Evolutionary conservation across 1,140 invertebrate genomes (phyloP).

Genomic region (Chironomus striatipennis): DNA sequence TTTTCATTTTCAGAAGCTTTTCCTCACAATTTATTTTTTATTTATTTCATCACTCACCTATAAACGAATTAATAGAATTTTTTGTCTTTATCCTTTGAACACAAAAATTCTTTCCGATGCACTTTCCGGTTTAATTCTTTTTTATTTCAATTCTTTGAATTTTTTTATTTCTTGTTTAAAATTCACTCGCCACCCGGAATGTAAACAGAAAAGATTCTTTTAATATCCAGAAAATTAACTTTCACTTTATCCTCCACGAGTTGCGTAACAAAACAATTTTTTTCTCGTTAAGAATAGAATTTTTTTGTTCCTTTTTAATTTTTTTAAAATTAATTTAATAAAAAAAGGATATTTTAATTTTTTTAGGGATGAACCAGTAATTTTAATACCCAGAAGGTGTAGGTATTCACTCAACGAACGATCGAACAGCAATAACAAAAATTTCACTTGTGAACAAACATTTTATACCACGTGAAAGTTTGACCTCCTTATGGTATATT

Average conservation of each 20-base stretch:
- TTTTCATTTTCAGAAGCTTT: neutral
- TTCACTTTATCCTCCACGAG: neutral
- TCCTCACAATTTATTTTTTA: neutral
- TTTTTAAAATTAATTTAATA: neutral
- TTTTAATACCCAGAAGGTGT: neutral
- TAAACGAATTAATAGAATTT: neutral
- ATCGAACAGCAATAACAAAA: neutral
- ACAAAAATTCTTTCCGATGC: neutral
- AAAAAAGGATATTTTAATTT: neutral
- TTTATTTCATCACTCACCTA: neutral
- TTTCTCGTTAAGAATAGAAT: neutral
- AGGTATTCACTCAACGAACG: conserved; percentile 9
- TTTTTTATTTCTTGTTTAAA: neutral
- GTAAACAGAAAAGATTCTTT: neutral
- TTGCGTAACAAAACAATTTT: neutral
- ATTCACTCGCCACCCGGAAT: neutral
- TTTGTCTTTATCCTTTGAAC: neutral
- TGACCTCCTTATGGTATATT: conserved; percentile 16
- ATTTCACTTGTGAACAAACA: neutral
- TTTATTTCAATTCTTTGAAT: neutral
- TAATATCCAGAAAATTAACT: conserved; percentile 1
- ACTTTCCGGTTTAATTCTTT: neutral
- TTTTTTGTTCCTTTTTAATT: too few species aligned
- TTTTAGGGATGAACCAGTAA: neutral
- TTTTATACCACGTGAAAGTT: conserved; percentile 19